Base-by-base conservation (phyloP, 2,888 invertebrate genomes). In the Archips xylosteana region DNA sequence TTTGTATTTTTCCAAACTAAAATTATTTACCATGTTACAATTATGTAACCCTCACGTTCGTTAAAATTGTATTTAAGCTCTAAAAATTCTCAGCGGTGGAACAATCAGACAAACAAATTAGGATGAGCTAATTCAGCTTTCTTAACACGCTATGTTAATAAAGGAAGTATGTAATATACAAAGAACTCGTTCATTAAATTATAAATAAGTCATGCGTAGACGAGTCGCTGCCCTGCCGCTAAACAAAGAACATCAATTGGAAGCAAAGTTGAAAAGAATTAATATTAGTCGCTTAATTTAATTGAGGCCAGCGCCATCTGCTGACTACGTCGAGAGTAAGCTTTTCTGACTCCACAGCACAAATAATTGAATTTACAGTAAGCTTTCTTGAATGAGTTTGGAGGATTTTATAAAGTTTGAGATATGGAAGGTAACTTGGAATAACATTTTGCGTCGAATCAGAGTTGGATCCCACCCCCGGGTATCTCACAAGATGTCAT, bases 271-370 rank as follows among this genome's bases (percentile, higher is more conserved):
- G 23, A 59, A 71, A 49, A 60, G 49, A 65, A 65, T 71, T 70
- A 70, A 51, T 63, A 63, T 47, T 47, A 60, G 60, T 15, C 36
- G 59, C 60, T 59, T 49, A 39, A 60, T 51, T 49, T 65, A 71
- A 65, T 71, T 42, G 59, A 71, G 49, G 59, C 42, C 63, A 13
- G 36, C n/a, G 10, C 6, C 70, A 65, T 71, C 65, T 65, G 65
- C 49, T 39, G 57, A 39, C 32, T 64, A 34, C 64, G 64, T 59
- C 65, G 23, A 59, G 9, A 60, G 54, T 57, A 39, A 59, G 36
- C 8, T 34, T 47, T 54, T 34, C 32, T 15, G 9, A 57, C 32
- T 57, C 32, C 32, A 32, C 57, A 32, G 32, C 32, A 32, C 3
- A 32, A 57, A 2, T 57, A 5, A 8, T 10, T 32, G 12, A 32